A percentile compares a stretch with the other conserved stretches of the same genome.
phyloP scores from a whole-genome alignment of 37 sponge, comb jelly and placozoan species.

The Theonella swinhoei region DNA sequence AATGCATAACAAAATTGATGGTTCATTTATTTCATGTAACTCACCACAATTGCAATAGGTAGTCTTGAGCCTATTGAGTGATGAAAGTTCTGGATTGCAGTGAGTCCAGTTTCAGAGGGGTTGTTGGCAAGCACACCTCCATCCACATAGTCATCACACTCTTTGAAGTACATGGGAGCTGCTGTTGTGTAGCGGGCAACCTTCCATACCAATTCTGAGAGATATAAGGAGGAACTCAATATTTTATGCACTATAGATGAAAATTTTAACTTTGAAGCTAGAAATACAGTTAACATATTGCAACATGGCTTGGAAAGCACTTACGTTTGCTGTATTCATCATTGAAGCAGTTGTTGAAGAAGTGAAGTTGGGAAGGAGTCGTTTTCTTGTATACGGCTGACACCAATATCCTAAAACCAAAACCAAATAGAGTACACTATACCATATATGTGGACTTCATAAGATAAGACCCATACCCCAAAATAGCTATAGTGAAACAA shows the following conservation, averaged over 20 bases:
- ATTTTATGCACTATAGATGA: too few species aligned
- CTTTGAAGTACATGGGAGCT: constrained; percentile 63
- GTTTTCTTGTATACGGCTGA: constrained; percentile 42
- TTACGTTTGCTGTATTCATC: constrained; percentile 46
- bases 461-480: neutral
- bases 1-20: too few species aligned
- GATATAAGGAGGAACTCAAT: neutral
- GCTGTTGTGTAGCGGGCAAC: constrained; percentile 67
- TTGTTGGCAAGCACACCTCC: constrained; percentile 73
- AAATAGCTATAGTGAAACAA: neutral
- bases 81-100: constrained; percentile 21
- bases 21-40: neutral
- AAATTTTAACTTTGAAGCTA: neutral
- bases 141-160: constrained; percentile 65
- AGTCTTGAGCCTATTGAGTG: neutral
- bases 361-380: constrained; percentile 35
- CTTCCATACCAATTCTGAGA: constrained; percentile 60
- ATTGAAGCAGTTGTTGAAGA: constrained; percentile 66
- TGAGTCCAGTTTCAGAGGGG: constrained; percentile 43
- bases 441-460: neutral
- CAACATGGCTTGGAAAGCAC: neutral
- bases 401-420: constrained; percentile 36
- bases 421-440: neutral
- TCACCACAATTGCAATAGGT: neutral
- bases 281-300: too few species aligned